Base-by-base conservation (phyloP, 2,113 vertebrate species). In the Pholis gunnellus region DNA sequence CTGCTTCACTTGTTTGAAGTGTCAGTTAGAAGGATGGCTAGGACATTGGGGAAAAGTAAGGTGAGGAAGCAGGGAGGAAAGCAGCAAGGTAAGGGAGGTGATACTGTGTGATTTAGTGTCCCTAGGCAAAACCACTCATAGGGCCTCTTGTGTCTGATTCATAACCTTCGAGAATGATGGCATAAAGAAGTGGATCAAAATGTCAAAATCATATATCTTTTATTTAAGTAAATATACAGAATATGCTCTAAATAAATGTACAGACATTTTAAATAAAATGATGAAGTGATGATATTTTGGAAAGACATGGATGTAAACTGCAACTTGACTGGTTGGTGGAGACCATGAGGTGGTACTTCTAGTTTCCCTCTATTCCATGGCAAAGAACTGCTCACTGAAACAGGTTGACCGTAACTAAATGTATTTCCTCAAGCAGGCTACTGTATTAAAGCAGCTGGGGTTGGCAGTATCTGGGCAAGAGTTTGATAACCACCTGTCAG, bases 1-100 rank as follows among this genome's bases (percentile, higher is more conserved):
- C 72, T 68, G 79, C 77, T 86, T 85, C 89, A 75, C 75, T 83
- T 83, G 69, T 83, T 82, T 81, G 67, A 85, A 46, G 40, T 70
- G 82, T 86, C 60, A 82, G 10, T 72, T 38, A 36, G 46, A 82
- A 13, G 40, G 68, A 61, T 64, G 44, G 64, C 0, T 27, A 36
- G 31, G n/a, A 59, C 52, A 57, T 3, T 8, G 61, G 38, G 42
- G n/a, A 17, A 15, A 72, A 72, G 18, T 10, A 77, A 42, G 59
- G n/a, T 46, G 56, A 80, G 63, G 70, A 36, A 31, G 59, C 20
- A 40, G 11, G 2, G 11, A 36, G 22, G 27, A 31, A 38, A 40
- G 61, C 14, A 3, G 48, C 18, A 29, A 68, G 27, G 46, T 72
- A 84, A 64, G 57, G 27, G 20, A 9, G 9, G 22, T 57, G 59